Percentiles rank a stretch among this genome's conserved stretches.
Conservation (phyloP, 2,888 invertebrate species). For the Erynnis tages region DNA sequence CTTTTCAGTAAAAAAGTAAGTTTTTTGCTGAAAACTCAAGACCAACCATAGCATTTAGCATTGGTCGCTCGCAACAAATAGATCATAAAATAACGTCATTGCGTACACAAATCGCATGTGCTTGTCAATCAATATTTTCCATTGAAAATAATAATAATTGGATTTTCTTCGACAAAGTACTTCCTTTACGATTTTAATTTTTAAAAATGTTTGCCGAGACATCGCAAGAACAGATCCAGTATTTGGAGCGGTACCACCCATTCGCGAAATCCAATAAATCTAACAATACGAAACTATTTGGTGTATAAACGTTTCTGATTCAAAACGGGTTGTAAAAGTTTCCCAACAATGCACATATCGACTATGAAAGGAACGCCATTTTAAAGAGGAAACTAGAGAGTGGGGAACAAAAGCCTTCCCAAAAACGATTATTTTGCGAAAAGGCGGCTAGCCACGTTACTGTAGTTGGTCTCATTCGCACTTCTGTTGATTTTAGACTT, state of each 20-base stretch:
- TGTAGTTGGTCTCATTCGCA: neutral
- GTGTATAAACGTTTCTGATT: constrained; percentile 13
- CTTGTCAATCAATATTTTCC: too few species aligned
- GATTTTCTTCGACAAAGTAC: too few species aligned
- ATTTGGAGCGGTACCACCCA: neutral
- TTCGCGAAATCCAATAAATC: constrained; percentile 14
- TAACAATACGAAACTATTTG: constrained; percentile 17
- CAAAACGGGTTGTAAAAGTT: constrained; percentile 23
- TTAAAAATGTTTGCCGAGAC: too few species aligned
- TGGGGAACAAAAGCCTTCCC: constrained; percentile 18
- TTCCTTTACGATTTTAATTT: too few species aligned
- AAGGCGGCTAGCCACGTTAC: constrained; percentile 2
- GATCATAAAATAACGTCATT: too few species aligned
- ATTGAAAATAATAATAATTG: too few species aligned
- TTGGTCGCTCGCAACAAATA: too few species aligned
- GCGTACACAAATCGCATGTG: too few species aligned
- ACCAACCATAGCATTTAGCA: too few species aligned
- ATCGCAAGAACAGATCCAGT: too few species aligned
- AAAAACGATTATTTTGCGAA: constrained; percentile 24
- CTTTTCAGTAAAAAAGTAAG: too few species aligned
- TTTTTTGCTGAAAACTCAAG: too few species aligned
- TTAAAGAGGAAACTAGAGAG: constrained; percentile 19
- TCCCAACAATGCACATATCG: constrained; percentile 25
- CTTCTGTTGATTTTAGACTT: neutral
- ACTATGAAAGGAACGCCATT: constrained; percentile 23